Evolutionary conservation across 2,888 invertebrate species (phyloP).

Genomic region (Deroplatys truncata): DNA sequence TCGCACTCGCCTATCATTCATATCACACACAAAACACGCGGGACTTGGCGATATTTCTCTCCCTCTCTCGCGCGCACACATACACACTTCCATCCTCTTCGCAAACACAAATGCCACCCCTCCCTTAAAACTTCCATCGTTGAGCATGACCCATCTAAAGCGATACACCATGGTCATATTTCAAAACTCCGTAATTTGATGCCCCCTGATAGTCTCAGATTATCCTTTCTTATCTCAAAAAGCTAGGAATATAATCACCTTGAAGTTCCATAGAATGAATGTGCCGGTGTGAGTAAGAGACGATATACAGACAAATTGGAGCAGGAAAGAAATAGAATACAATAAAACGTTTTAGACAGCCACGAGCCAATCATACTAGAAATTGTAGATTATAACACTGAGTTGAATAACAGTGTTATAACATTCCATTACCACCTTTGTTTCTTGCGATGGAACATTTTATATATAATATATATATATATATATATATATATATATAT

Average conservation of each 20-base stretch:
- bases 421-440: too few species aligned
- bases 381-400: too few species aligned
- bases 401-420: too few species aligned
- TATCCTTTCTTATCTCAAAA: not conserved
- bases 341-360: too few species aligned
- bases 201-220: not conserved
- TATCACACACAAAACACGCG: not conserved
- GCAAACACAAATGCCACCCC: not conserved
- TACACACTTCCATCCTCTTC: not conserved
- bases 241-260: not conserved
- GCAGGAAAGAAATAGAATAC: too few species aligned
- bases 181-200: constrained; percentile 1
- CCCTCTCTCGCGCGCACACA: not conserved
- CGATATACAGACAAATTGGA: too few species aligned
- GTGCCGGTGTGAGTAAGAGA: too few species aligned
- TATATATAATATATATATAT: too few species aligned
- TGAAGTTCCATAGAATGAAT: not conserved
- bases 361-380: too few species aligned
- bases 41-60: not conserved
- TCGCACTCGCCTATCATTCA: constrained; percentile 1
- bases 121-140: not conserved
- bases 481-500: too few species aligned
- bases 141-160: not conserved
- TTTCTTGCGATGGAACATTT: too few species aligned
- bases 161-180: not conserved